Base-by-base conservation (phyloP, 1,140 invertebrate species). In the Patella vulgata region DNA sequence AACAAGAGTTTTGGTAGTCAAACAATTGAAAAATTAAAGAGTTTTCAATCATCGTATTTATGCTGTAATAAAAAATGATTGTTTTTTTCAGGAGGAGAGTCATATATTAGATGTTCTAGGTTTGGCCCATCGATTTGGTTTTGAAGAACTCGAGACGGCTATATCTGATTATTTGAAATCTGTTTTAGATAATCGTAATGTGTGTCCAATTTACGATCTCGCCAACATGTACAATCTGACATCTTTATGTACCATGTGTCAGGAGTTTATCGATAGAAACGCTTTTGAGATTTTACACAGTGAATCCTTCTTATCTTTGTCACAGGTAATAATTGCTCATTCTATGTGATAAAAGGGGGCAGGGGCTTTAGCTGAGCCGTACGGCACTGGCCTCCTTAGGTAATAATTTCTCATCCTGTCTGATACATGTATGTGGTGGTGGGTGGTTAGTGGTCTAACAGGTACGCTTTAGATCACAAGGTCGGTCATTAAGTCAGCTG, bases 61-160 rank as follows among this genome's bases (percentile, higher is more conserved):
- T n/a, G n/a, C n/a, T n/a, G n/a, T n/a, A n/a, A n/a, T n/a, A n/a
- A n/a, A n/a, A n/a, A 36, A 8, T 36, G 5, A 36, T 36, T 36
- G 56, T 66, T n/a, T 52, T 56, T 63, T 81, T 33, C 74, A 89
- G 88, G 93, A 96, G 80, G 93, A 96, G 67, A 88, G 91, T 40
- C 5, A 5, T 8, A 88, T 96, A 39, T 85, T 96, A 57, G 94
- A 97, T 78, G 91, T 94, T 46, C 84, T 97, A 51, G 93, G 89
- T 30, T 87, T 99, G 76, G 92, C 94, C 27, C 94, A 99, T 87
- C 91, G 96, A 74, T 99, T 97, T 87, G 95, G 95, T 36, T 97
- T 98, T 87, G 88, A 90, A 66, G 93, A 97, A 79, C 84, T 99
- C 51, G 94, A 98, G 86, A 85, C 89, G 9, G 89, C 94, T 14